phyloP scores from a whole-genome alignment of 2,113 vertebrate genomes.

The Cyprinodon tularosa region DNA sequence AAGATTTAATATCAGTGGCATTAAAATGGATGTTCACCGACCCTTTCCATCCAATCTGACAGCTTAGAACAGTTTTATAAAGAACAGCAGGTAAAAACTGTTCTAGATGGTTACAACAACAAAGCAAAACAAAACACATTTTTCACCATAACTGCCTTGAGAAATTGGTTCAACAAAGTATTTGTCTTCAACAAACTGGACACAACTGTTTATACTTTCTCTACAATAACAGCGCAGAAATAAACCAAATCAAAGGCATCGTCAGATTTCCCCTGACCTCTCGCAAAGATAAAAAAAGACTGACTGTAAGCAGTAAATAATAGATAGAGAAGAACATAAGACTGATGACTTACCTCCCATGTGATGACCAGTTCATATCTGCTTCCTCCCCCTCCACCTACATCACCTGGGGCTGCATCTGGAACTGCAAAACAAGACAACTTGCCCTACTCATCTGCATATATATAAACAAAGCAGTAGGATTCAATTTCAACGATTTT shows the following conservation, averaged over 20 bases:
- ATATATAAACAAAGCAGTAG: background rate
- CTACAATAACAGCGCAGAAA: background rate
- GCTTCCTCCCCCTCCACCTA: constrained; percentile 93
- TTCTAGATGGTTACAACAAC: background rate
- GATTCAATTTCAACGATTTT: background rate
- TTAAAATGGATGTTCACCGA: background rate
- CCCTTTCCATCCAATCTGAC: background rate
- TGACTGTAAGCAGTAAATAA: constrained; percentile 35
- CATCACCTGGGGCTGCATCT: constrained; percentile 89
- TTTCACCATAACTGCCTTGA: no score
- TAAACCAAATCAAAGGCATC: constrained; percentile 33
- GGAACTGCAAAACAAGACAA: constrained; percentile 82
- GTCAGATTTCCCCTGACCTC: constrained; percentile 38
- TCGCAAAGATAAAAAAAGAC: constrained; percentile 36
- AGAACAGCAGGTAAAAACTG: background rate
- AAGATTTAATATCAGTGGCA: background rate
- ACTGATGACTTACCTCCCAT: constrained; percentile 93
- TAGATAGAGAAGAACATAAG: constrained; percentile 64
- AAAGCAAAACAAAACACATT: no score
- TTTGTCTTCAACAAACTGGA: background rate
- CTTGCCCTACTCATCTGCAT: constrained; percentile 29
- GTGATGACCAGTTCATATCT: constrained; percentile 94
- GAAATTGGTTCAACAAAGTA: no score
- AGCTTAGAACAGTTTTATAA: background rate
- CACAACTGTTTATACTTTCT: background rate